Base-by-base conservation (phyloP, 2,797 vertebrate genomes). In the Zalophus californianus region DNA sequence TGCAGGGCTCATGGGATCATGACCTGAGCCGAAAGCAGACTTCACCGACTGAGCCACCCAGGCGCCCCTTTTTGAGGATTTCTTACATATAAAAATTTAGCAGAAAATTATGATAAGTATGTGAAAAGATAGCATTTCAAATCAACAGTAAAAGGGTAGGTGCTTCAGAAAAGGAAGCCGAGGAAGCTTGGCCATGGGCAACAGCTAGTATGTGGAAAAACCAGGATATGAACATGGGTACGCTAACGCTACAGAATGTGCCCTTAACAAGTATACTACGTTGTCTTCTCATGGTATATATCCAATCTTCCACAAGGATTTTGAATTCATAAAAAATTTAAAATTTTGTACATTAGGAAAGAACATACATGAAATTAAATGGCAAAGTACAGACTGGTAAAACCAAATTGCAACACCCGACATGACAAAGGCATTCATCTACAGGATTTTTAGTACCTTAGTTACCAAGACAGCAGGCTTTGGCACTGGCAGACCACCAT, bases 351-450 rank as follows among this genome's bases (percentile, higher is more conserved):
- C 21, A 11, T 92, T 85, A 92, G 44, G 32, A 94, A 83, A 90
- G 52, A 88, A 70, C 25, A 60, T 32, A 58, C 27, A 60, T 94
- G 84, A 92, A 88, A 64, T 92, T 79, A 72, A 94, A 56, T 56
- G 35, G 70, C 54, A 72, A 85, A 94, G 35, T 21, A 92, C 44
- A 62, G 35, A 41, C 35, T 64, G 48, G 32, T 32, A 58, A 89
- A 91, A 73, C 25, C 52, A 29, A 90, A 75, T 64, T 79, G 72
- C 7, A 50, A 64, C 32, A 56, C 12, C 44, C 72, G 78, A 88
- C 60, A 91, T 16, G 64, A 68, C 15, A 72, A 80, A 78, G 52
- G 4, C 5, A 21, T 90, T 86, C 80, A 48, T 44, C 50, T 44
- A 92, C 27, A 86, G 27, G 35, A 80, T 27, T 62, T 27, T 62